A percentile compares a stretch with the other conserved stretches of the same genome.
Evolutionary conservation across 2,113 vertebrate genomes (phyloP).

Genomic region (Gadus chalcogrammus): DNA sequence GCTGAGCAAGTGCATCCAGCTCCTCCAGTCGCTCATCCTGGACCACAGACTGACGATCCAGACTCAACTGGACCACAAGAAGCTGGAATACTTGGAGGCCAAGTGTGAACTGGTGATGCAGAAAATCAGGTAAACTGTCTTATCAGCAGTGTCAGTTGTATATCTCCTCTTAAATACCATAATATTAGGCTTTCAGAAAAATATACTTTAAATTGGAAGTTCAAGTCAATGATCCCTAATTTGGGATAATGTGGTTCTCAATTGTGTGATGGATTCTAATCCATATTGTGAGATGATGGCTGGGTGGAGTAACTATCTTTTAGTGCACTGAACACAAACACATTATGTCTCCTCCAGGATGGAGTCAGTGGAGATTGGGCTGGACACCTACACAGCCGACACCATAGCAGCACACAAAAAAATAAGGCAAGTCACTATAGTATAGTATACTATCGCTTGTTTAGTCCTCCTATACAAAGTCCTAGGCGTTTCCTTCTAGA

Average conservation of each 20-base stretch:
- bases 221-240: too few species aligned
- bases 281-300: too few species aligned
- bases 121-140: conserved; percentile 75
- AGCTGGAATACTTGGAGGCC: conserved; percentile 79
- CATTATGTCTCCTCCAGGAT: conserved; percentile 57
- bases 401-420: conserved; percentile 77
- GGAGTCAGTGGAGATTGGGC: conserved; percentile 79
- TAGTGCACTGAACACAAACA: neutral
- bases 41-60: conserved; percentile 78
- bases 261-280: neutral
- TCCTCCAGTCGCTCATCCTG: conserved; percentile 76
- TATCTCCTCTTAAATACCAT: neutral
- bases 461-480: too few species aligned
- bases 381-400: conserved; percentile 78
- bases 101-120: conserved; percentile 82
- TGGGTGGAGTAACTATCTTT: too few species aligned
- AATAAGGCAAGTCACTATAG: conserved; percentile 72
- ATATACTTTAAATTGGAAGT: neutral
- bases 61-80: conserved; percentile 76
- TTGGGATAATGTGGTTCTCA: neutral
- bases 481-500: too few species aligned
- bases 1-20: conserved; percentile 73
- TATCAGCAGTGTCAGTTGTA: neutral
- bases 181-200: neutral
- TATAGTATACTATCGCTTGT: neutral